A percentile compares a stretch with the other conserved stretches of the same genome.
Conservation (phyloP, 2,113 vertebrate genomes). For the Etheostoma spectabile region DNA sequence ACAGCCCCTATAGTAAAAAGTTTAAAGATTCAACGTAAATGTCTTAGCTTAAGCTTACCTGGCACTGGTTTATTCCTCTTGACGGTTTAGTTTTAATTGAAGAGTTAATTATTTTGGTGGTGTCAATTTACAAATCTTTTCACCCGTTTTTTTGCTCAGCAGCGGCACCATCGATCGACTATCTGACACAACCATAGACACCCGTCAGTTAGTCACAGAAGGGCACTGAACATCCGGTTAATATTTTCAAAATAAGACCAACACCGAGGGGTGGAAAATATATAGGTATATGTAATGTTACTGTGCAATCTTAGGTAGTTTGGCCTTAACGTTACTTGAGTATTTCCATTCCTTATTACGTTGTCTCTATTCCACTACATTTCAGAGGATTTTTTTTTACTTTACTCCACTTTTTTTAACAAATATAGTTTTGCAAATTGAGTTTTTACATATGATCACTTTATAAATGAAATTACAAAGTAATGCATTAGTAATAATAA, state of each 20-base stretch:
- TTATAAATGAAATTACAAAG: neutral
- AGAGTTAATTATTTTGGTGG: neutral
- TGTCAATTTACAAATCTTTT: slow-evolving; percentile 47
- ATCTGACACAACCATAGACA: slow-evolving; percentile 27
- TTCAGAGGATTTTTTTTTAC: too few species aligned
- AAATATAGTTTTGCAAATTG: neutral
- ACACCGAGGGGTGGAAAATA: too few species aligned
- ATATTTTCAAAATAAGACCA: slow-evolving; percentile 38
- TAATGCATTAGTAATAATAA: neutral
- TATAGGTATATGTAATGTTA: too few species aligned
- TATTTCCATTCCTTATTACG: neutral
- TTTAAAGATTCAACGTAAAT: neutral
- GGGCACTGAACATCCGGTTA: slow-evolving; percentile 7
- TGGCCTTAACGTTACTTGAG: neutral
- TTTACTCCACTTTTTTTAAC: neutral
- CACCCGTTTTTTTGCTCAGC: slow-evolving; percentile 38
- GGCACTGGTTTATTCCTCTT: neutral
- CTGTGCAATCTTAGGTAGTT: neutral
- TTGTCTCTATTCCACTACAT: too few species aligned
- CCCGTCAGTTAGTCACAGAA: neutral
- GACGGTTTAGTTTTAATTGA: neutral
- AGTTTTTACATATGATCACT: neutral
- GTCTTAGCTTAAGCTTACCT: slow-evolving; percentile 40
- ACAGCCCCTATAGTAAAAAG: slow-evolving; percentile 34
- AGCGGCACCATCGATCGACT: slow-evolving; percentile 52